Conservation (phyloP, 2,888 invertebrate genomes). For the Stenurella melanura region DNA sequence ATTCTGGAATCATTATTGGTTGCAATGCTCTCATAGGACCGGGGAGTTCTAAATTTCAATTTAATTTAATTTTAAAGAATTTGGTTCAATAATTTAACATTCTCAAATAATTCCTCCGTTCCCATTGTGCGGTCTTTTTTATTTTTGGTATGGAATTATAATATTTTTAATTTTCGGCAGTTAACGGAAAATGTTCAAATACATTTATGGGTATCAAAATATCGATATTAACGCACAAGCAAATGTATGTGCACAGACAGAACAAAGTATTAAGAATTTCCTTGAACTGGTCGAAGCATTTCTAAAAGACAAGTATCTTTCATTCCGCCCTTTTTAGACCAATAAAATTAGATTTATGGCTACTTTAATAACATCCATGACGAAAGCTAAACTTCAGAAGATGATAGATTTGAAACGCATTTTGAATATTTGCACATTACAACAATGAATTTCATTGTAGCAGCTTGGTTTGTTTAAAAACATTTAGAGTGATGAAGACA, state of each 20-base stretch:
- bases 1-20: too few species aligned
- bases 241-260: background rate
- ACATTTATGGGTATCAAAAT: too few species aligned
- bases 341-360: slow-evolving; percentile 31
- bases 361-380: slow-evolving; percentile 15
- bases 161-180: too few species aligned
- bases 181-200: too few species aligned
- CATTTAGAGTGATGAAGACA: background rate
- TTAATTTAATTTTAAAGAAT: too few species aligned
- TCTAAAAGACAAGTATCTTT: slow-evolving; percentile 18
- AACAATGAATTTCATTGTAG: slow-evolving; percentile 15
- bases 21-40: too few species aligned
- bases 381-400: slow-evolving; percentile 8
- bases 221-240: background rate
- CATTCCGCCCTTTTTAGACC: slow-evolving; percentile 5
- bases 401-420: slow-evolving; percentile 16
- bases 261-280: background rate
- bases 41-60: too few species aligned
- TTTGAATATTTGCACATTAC: background rate
- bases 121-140: too few species aligned
- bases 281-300: slow-evolving; percentile 17
- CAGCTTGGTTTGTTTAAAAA: slow-evolving; percentile 8
- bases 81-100: too few species aligned
- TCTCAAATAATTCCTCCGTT: too few species aligned
- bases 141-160: too few species aligned